Percentiles rank a stretch among this genome's conserved stretches.
These are phyloP conservation scores for Aphelenchoides besseyi DNA, from an alignment of 1,140 invertebrate species.

Conservation along the genomic window DNA sequence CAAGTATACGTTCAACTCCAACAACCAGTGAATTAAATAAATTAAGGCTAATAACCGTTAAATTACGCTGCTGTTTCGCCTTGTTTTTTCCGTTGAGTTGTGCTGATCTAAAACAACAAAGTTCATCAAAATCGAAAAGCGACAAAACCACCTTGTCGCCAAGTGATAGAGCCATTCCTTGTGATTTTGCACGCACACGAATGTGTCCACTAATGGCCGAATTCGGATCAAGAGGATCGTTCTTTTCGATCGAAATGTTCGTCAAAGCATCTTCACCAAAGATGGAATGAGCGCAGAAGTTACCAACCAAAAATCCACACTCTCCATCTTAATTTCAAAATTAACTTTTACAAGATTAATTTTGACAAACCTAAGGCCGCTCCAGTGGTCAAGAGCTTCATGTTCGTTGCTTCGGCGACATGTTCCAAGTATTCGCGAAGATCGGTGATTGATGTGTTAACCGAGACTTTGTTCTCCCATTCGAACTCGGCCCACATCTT, in stretches of 20 bases:
- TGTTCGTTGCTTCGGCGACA: slow-evolving; percentile 89
- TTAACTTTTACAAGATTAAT: slow-evolving; percentile 6
- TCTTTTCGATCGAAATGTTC: slow-evolving; percentile 93
- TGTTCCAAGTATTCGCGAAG: slow-evolving; percentile 87
- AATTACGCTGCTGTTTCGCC: slow-evolving; percentile 12
- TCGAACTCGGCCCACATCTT: slow-evolving; percentile 99
- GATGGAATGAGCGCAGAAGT: slow-evolving; percentile 96
- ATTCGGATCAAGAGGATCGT: slow-evolving; percentile 76
- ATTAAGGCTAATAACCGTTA: too few relatives aligned
- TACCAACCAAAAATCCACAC: slow-evolving; percentile 98
- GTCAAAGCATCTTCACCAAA: slow-evolving; percentile 98
- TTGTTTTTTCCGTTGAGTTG: slow-evolving; percentile 17
- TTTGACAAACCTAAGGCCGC: slow-evolving; percentile 52
- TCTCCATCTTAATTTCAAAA: slow-evolving; percentile 70
- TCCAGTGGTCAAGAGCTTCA: slow-evolving; percentile 93
- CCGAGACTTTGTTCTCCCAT: slow-evolving; percentile 95
- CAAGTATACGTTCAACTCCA: too few relatives aligned
- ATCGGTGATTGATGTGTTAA: slow-evolving; percentile 89
- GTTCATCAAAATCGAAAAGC: not conserved
- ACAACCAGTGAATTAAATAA: too few relatives aligned
- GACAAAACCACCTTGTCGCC: slow-evolving; percentile 52
- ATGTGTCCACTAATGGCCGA: slow-evolving; percentile 86
- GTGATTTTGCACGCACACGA: slow-evolving; percentile 92
- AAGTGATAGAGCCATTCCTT: slow-evolving; percentile 68
- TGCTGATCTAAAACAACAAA: slow-evolving; percentile 35